Conservation (phyloP, 1,140 invertebrate species). For the Eupeodes corollae region DNA sequence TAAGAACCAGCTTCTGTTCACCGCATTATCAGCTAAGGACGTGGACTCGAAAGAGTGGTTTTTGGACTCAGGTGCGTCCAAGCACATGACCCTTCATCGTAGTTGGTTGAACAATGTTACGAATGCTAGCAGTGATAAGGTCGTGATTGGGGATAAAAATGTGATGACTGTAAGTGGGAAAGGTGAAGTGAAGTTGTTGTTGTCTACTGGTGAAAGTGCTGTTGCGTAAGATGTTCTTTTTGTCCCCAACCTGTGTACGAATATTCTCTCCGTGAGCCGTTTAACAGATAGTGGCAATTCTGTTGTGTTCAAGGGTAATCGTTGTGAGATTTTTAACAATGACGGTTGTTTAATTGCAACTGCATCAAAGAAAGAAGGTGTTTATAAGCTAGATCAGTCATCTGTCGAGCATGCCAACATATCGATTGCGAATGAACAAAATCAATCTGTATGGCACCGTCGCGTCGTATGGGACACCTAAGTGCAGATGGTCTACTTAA, state of each 20-base stretch:
- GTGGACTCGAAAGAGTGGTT: background rate
- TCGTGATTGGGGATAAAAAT: background rate
- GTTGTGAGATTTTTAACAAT: conserved; percentile 19
- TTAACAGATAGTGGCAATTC: conserved; percentile 12
- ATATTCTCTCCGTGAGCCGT: conserved; percentile 11
- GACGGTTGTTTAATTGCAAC: conserved; percentile 11
- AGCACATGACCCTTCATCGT: background rate
- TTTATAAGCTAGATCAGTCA: too few species aligned
- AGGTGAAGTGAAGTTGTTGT: background rate
- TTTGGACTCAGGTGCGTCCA: conserved; percentile 5
- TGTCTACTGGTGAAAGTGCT: background rate
- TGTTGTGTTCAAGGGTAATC: conserved; percentile 19
- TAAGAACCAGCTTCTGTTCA: too few species aligned
- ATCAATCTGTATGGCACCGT: too few species aligned
- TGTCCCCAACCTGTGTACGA: too few species aligned
- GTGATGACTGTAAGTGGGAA: background rate
- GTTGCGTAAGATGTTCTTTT: too few species aligned
- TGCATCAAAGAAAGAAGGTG: conserved; percentile 7
- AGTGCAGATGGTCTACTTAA: too few species aligned
- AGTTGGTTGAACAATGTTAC: background rate
- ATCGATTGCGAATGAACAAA: too few species aligned
- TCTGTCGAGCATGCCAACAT: too few species aligned
- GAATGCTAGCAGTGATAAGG: background rate
- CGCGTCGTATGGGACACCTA: too few species aligned
- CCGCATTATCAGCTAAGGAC: too few species aligned